phyloP scores from a whole-genome alignment of 1,140 invertebrate species.

The Rhyzopertha dominica region DNA sequence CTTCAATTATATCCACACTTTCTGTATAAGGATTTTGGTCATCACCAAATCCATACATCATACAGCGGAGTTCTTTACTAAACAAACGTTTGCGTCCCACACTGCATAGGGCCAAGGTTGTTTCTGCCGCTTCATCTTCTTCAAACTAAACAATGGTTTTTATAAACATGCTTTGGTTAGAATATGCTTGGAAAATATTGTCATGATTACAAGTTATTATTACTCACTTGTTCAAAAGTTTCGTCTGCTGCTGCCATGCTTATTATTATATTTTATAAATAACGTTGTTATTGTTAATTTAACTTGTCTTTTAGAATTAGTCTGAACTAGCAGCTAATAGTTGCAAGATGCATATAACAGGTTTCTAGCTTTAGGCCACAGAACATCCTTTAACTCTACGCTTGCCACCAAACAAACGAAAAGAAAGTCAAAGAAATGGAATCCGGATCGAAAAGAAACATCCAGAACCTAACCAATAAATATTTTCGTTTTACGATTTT shows the following conservation, averaged over 20 bases:
- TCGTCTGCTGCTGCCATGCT: slow-evolving; percentile 31
- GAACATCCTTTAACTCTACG: too few relatives aligned
- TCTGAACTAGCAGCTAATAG: too few relatives aligned
- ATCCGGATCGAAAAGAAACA: too few relatives aligned
- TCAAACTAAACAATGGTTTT: slow-evolving; percentile 44
- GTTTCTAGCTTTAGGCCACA: too few relatives aligned
- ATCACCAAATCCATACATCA: slow-evolving; percentile 99
- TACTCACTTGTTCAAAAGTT: slow-evolving; percentile 29
- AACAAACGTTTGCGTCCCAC: slow-evolving; percentile 78
- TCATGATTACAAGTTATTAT: neutral
- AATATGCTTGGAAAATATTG: slow-evolving; percentile 3
- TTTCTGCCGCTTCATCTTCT: slow-evolving; percentile 63
- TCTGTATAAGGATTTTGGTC: slow-evolving; percentile 99
- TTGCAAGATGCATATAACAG: too few relatives aligned
- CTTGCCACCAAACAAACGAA: too few relatives aligned
- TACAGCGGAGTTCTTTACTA: slow-evolving; percentile 89
- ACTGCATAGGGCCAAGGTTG: slow-evolving; percentile 54
- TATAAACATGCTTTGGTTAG: neutral
- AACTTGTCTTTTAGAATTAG: too few relatives aligned
- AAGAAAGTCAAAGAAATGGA: too few relatives aligned
- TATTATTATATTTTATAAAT: neutral
- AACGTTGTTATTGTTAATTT: too few relatives aligned
- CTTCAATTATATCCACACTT: slow-evolving; percentile 95
- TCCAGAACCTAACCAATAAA: too few relatives aligned
- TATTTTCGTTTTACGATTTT: too few relatives aligned